phyloP scores from a whole-genome alignment of 2,113 vertebrate genomes.

The Agapornis roseicollis region DNA sequence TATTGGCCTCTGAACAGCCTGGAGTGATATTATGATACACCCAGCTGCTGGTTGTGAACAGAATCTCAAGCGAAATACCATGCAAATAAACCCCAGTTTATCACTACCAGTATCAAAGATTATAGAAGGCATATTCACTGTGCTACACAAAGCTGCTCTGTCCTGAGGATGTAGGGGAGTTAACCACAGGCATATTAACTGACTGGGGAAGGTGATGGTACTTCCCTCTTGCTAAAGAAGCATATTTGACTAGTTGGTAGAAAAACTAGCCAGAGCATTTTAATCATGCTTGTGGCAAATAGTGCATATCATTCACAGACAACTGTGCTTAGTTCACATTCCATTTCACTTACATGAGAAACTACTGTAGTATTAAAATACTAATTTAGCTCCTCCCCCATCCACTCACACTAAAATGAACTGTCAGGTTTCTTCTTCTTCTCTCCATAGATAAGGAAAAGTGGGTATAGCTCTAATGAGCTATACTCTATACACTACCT shows the following conservation, averaged over 20 bases:
- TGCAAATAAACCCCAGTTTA: neutral
- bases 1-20: conserved; percentile 33
- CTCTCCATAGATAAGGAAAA: neutral
- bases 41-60: conserved; percentile 20
- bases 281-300: neutral
- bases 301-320: neutral
- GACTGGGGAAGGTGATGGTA: neutral
- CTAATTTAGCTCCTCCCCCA: neutral
- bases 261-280: neutral
- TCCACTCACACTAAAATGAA: neutral
- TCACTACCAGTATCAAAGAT: neutral
- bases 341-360: neutral
- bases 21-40: neutral
- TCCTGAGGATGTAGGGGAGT: neutral
- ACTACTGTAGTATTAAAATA: neutral
- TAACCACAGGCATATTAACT: neutral
- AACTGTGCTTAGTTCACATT: neutral
- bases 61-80: conserved; percentile 15
- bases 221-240: neutral
- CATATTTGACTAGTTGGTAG: neutral
- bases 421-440: neutral
- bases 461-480: neutral
- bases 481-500: neutral
- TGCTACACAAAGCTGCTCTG: neutral
- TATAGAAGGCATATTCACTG: neutral